Base-by-base conservation (phyloP, 30 jellyfish, hydroid and myxozoan genomes). In the Pelagia noctiluca region DNA sequence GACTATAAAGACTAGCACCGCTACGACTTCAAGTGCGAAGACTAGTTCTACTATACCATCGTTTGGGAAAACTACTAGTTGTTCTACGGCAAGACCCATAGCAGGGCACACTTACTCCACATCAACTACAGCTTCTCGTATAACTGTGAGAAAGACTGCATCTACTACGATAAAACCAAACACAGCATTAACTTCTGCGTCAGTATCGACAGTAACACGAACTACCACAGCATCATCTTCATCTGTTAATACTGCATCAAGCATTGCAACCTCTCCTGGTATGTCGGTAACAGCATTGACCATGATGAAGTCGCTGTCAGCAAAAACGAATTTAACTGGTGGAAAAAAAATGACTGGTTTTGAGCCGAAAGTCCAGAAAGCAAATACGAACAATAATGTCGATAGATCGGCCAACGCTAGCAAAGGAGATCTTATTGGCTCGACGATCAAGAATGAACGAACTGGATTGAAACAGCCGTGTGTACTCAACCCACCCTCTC, bases 401-500 rank as follows among this genome's bases (percentile, higher is more conserved):
- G 68, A 3, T 52, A 2, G 7, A 25, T 2, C 16, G 2, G 68
- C 68, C 57, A 8, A 16, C 16, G 57, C 57, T 16, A 16, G 8
- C 16, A 42, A 42, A 5, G 57, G 16, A 16, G 12, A 8, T 42
- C 57, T n/a, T n/a, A n/a, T n/a, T n/a, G n/a, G n/a, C n/a, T n/a
- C n/a, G n/a, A n/a, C n/a, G n/a, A n/a, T n/a, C n/a, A n/a, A n/a
- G n/a, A n/a, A n/a, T n/a, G 57, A 42, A 16, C 57, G 67, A 31
- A 38, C 52, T 4, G 67, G 57, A 46, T 74, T 72, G 38, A 82
- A 82, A 32, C 92, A 30, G 18, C 92, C 86, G 3, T 82, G 92
- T 53, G 68, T 82, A 29, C 80, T 79, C 29, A 82, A 82, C 73
- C 92, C 80, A 3, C 92, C 92, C 5, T 82, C 92, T 12, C 71